Evolutionary conservation across 2,797 vertebrate species (phyloP).

Genomic region (Urocyon cinereoargenteus): DNA sequence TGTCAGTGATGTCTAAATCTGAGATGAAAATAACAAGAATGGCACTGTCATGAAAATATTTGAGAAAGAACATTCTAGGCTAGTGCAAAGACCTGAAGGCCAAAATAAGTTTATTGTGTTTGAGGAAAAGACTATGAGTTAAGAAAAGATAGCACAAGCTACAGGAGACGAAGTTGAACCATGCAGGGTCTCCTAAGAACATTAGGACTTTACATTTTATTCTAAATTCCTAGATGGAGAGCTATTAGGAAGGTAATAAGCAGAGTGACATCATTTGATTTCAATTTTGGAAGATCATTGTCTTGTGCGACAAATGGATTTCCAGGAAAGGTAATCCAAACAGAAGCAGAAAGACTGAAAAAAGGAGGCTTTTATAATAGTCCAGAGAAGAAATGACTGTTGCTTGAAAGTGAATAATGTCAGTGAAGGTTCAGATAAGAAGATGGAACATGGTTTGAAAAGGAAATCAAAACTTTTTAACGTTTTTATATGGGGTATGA

Average conservation of each 20-base stretch:
- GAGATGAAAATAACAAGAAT: not conserved
- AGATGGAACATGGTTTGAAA: not conserved
- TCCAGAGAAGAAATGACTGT: not conserved
- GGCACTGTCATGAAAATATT: not conserved
- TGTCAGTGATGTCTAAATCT: not conserved
- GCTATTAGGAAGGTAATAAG: not conserved
- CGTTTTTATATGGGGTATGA: not conserved
- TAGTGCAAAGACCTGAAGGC: not conserved
- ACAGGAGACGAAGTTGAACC: not conserved
- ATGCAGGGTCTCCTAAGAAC: not conserved
- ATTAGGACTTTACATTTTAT: not conserved
- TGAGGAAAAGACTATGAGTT: not conserved
- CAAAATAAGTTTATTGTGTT: not conserved
- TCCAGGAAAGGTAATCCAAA: not conserved
- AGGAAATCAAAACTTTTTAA: not conserved
- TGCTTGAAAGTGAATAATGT: not conserved
- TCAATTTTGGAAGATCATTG: not conserved
- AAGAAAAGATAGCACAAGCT: not conserved
- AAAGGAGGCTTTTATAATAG: not conserved
- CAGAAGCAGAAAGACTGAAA: not conserved
- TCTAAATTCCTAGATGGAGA: not conserved
- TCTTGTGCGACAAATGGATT: not conserved
- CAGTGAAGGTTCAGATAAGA: not conserved
- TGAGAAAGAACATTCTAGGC: not conserved
- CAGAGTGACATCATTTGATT: not conserved